Evolutionary conservation across 2,888 invertebrate species (phyloP).

Genomic region (Cataglyphis albicans): DNA sequence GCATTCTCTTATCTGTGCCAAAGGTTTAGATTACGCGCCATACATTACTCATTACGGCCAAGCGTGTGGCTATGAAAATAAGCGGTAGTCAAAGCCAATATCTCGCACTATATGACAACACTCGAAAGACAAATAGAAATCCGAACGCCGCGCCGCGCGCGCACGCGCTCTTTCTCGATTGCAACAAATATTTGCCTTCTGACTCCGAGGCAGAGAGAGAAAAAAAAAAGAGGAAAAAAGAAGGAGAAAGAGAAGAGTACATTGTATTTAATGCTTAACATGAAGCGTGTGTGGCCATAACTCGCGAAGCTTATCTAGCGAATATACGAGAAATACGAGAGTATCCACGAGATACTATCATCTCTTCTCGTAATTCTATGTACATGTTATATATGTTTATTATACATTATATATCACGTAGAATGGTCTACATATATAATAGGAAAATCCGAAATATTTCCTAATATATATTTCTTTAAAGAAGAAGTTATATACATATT

Average conservation of each 20-base stretch:
- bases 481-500: not conserved
- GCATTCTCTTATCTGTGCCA: constrained; percentile 33
- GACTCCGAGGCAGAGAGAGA: constrained; percentile 24
- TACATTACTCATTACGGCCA: constrained; percentile 41
- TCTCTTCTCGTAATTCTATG: not conserved
- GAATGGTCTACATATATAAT: not conserved
- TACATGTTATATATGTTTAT: not conserved
- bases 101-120: constrained; percentile 61
- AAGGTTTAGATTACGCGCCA: constrained; percentile 43
- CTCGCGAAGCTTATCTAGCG: constrained; percentile 56
- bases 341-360: constrained; percentile 3
- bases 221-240: not conserved
- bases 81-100: constrained; percentile 59
- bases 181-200: constrained; percentile 69
- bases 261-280: constrained; percentile 60
- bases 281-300: constrained; percentile 63
- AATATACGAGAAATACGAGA: constrained; percentile 45
- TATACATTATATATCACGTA: not conserved
- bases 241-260: constrained; percentile 7
- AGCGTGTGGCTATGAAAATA: constrained; percentile 47
- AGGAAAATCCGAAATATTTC: not conserved
- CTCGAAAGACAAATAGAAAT: constrained; percentile 68
- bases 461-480: not conserved
- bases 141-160: constrained; percentile 39
- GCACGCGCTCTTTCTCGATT: constrained; percentile 21